phyloP scores from a whole-genome alignment of 1,140 invertebrate genomes.

The Pseudoatta argentina region DNA sequence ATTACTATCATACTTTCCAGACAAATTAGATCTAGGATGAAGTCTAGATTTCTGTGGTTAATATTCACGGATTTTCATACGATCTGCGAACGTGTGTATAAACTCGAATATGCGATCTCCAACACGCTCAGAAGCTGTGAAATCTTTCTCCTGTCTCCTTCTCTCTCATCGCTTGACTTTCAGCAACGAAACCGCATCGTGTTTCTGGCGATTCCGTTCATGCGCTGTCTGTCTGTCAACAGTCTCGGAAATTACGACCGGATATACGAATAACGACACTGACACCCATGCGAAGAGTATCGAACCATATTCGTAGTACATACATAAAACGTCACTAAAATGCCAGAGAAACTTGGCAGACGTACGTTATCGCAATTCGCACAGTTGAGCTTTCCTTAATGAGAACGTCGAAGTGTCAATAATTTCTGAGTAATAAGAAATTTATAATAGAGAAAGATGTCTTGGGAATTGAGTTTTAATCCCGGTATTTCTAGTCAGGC shows the following conservation, averaged over 20 bases:
- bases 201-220: conserved; percentile 54
- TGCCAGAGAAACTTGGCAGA: not conserved
- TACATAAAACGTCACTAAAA: not conserved
- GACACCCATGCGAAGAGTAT: conserved; percentile 15
- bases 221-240: conserved; percentile 58
- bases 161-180: conserved; percentile 41
- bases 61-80: conserved; percentile 26
- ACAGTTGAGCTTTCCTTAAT: not conserved
- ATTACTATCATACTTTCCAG: not conserved
- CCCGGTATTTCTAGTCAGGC: no score
- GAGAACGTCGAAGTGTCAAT: not conserved
- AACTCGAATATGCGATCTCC: conserved; percentile 21
- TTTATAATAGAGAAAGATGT: not conserved
- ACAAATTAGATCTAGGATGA: not conserved
- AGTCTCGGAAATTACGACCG: conserved; percentile 55
- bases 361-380: not conserved
- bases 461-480: conserved; percentile 16
- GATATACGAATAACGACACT: conserved; percentile 58
- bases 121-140: conserved; percentile 27
- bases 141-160: conserved; percentile 8
- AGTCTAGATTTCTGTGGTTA: conserved; percentile 20
- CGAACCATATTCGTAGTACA: conserved; percentile 14
- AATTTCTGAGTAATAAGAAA: not conserved
- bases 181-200: conserved; percentile 58
- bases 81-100: conserved; percentile 17